These are phyloP conservation scores for Rhysida immarginata DNA, from an alignment of 1,140 invertebrate genomes.

Conservation along the genomic window DNA sequence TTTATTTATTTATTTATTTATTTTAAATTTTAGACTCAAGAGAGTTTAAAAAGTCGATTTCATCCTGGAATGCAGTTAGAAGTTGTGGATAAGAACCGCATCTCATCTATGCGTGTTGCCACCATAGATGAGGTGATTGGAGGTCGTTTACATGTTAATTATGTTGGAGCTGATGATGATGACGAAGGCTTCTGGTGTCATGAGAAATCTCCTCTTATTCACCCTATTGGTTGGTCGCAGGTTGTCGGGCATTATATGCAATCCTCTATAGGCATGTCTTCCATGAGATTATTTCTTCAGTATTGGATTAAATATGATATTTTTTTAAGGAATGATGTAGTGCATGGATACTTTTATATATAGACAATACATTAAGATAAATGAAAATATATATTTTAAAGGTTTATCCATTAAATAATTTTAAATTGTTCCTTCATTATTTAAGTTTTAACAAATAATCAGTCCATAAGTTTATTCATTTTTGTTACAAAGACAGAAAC, in stretches of 20 bases:
- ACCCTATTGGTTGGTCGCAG: constrained; percentile 85
- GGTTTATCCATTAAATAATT: not conserved
- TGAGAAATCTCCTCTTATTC: constrained; percentile 81
- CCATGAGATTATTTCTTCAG: not conserved
- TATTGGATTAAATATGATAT: no score
- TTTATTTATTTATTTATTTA: not conserved
- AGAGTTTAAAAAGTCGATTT: constrained; percentile 25
- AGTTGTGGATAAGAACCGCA: constrained; percentile 88
- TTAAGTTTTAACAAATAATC: no score
- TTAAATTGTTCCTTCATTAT: no score
- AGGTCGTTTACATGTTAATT: constrained; percentile 74
- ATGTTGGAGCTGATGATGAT: constrained; percentile 62
- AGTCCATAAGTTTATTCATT: no score
- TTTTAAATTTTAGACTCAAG: constrained; percentile 19
- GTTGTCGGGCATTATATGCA: constrained; percentile 65
- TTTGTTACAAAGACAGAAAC: no score
- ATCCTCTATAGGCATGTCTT: constrained; percentile 44
- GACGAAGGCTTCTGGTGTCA: constrained; percentile 88
- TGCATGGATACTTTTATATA: no score
- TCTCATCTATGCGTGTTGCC: constrained; percentile 78
- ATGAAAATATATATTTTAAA: not conserved
- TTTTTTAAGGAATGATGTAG: constrained; percentile 50
- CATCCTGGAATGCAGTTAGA: constrained; percentile 66
- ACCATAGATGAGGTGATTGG: constrained; percentile 78
- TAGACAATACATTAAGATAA: no score